These are phyloP conservation scores for Cephalotes varians DNA, from an alignment of 2,888 invertebrate genomes.

Conservation along the genomic window DNA sequence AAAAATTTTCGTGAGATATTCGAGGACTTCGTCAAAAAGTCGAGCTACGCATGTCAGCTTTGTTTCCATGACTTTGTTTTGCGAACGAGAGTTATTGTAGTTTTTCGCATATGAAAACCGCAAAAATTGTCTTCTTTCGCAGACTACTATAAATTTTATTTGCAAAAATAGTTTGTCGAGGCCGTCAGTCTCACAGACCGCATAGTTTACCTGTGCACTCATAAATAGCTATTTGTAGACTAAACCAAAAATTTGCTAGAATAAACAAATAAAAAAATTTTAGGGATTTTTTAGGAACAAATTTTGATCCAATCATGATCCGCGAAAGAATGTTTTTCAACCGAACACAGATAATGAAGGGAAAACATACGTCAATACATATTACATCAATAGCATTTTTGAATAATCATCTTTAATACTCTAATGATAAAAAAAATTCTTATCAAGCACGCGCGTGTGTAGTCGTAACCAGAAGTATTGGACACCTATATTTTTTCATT, in stretches of 20 bases:
- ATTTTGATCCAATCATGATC: background rate
- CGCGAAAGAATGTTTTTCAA: background rate
- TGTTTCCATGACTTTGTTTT: conserved; percentile 19
- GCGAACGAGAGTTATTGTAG: conserved; percentile 4
- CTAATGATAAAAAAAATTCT: background rate
- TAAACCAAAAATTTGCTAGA: conserved; percentile 1
- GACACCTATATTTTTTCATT: too few species aligned
- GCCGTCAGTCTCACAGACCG: background rate
- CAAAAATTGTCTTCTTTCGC: background rate
- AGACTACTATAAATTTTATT: background rate
- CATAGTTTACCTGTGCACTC: background rate
- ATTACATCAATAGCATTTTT: conserved; percentile 7
- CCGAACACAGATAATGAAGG: background rate
- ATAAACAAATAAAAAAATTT: background rate
- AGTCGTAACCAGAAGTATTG: too few species aligned
- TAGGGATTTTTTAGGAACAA: too few species aligned
- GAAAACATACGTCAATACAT: background rate
- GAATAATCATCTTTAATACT: conserved; percentile 14
- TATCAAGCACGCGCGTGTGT: background rate
- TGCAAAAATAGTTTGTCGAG: conserved; percentile 14
- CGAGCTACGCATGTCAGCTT: conserved; percentile 21
- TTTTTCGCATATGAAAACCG: conserved; percentile 19
- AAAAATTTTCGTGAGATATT: conserved; percentile 31
- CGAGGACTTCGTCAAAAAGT: conserved; percentile 31
- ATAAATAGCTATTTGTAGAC: background rate